Evolutionary conservation across 2,888 invertebrate genomes (phyloP), one percentile per base, ranked within the genome.

Genomic region (Hydraecia micacea): DNA sequence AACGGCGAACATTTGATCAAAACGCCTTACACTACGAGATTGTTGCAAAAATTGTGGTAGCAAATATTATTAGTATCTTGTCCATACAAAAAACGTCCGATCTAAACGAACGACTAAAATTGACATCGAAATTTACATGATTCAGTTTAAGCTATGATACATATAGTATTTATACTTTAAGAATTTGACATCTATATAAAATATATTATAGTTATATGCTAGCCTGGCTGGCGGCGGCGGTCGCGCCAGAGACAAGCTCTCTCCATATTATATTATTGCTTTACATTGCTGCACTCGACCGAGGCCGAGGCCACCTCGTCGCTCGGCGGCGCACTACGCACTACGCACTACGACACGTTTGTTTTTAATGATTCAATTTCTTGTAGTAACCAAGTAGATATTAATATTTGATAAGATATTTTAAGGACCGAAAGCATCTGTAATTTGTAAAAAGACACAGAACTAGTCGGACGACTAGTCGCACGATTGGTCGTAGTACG

Each of bases 91-190:
- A 90, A 87, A 87, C 86, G 89, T 91, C 90, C 95, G 92, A 90
- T 83, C 94, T 94, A 93, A 90, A 91, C 93, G 94, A 90, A 92
- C 92, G 84, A 88, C 95, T 96, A 96, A 94, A 96, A 96, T 96
- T 96, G 96, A 96, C 96, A 96, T 96, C 95, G 94, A 96, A 94
- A 94, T 95, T 95, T 96, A 96, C 95, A 96, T 93, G 93, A 95
- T 93, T 93, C 91, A 89, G 87, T 94, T 93, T 95, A 96, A 95
- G 95, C 96, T 96, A 95, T 95, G 92, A 94, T 95, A 96, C 96
- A 96, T 88, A 91, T 88, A 91, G 91, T 92, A 91, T 93, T 93
- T 91, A 91, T 91, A 91, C 88, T 89, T 94, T 92, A 94, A 92
- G 94, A 95, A 94, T 95, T 94, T 93, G 95, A 96, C 95, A 94